Conservation (phyloP, 1,140 invertebrate genomes). For the Anadara kagoshimensis region DNA sequence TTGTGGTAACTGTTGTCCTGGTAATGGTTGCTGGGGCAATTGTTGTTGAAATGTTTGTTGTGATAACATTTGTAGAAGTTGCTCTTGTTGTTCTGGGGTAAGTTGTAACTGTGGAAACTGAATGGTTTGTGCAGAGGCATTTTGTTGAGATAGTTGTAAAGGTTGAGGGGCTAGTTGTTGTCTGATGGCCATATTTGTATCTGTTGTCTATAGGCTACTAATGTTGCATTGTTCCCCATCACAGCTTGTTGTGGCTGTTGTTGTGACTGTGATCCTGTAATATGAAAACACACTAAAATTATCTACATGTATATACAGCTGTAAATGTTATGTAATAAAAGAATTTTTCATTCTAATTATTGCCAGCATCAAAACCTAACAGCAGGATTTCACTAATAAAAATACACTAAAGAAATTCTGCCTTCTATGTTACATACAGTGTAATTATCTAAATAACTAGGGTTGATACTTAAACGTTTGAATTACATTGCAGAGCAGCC, state of each 20-base stretch:
- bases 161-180: conserved; percentile 64
- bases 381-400: no score
- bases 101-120: conserved; percentile 49
- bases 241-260: conserved; percentile 22
- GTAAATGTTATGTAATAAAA: no score
- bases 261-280: conserved; percentile 8
- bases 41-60: conserved; percentile 48
- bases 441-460: no score
- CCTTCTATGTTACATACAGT: no score
- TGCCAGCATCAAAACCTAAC: no score
- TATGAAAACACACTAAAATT: no score
- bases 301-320: no score
- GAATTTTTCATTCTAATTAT: no score
- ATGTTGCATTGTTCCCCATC: conserved; percentile 19
- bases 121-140: conserved; percentile 43
- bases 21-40: conserved; percentile 23
- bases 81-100: conserved; percentile 68
- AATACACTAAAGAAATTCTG: no score
- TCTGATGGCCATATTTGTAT: conserved; percentile 40
- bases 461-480: no score
- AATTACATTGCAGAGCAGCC: no score
- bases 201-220: conserved; percentile 38
- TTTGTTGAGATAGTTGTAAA: conserved; percentile 58
- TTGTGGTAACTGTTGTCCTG: conserved; percentile 24
- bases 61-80: conserved; percentile 73